Conservation (phyloP, 2,797 vertebrate genomes). For the Lepilemur ruficaudatus region DNA sequence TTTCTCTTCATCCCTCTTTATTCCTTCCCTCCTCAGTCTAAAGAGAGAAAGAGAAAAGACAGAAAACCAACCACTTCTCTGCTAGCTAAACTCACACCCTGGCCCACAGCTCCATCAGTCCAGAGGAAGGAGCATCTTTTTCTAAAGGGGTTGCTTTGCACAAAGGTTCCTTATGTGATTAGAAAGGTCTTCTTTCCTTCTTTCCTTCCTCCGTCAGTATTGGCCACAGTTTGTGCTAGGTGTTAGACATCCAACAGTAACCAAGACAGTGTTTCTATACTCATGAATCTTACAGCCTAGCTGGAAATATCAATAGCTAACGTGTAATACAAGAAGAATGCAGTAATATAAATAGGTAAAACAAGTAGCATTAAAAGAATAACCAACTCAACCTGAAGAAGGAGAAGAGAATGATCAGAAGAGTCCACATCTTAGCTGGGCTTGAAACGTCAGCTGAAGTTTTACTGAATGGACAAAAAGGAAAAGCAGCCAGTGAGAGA, state of each 20-base stretch:
- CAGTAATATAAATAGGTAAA: not conserved
- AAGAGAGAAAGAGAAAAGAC: not conserved
- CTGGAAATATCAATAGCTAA: not conserved
- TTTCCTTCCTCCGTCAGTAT: not conserved
- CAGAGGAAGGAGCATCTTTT: not conserved
- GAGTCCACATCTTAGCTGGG: not conserved
- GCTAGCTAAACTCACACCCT: not conserved
- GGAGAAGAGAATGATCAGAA: not conserved
- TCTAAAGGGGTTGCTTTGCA: not conserved
- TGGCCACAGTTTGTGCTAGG: not conserved
- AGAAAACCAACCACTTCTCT: not conserved
- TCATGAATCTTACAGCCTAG: not conserved
- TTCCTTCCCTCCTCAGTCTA: not conserved
- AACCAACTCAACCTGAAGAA: not conserved
- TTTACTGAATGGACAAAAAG: not conserved
- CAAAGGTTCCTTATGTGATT: no score
- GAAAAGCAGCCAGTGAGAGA: not conserved
- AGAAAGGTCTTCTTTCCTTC: not conserved
- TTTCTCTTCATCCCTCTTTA: not conserved
- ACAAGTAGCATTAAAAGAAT: not conserved
- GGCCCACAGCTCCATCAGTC: not conserved
- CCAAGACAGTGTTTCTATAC: not conserved
- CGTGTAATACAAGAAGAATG: not conserved
- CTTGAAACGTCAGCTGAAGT: fast-evolving
- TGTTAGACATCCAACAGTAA: not conserved